phyloP scores from a whole-genome alignment of 2,888 invertebrate species.

The Cheilosia vulpina region DNA sequence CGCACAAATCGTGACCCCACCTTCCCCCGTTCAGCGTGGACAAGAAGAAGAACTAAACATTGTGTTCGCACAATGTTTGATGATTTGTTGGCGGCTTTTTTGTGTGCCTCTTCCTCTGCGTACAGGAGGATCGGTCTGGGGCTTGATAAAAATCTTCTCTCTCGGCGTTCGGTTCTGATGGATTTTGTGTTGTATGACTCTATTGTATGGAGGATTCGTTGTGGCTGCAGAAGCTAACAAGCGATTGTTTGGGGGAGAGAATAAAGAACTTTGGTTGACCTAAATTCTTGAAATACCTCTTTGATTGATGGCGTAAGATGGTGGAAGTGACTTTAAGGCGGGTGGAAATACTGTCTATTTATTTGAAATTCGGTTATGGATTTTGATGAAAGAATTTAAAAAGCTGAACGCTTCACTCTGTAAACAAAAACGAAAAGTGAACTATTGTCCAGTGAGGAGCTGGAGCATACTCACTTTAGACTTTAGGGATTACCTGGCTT shows the following conservation, averaged over 20 bases:
- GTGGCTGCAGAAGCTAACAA: slow-evolving; percentile 30
- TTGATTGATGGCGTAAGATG: slow-evolving; percentile 50
- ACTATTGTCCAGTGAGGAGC: slow-evolving; percentile 6
- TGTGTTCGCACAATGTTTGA: slow-evolving; percentile 66
- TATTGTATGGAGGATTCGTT: slow-evolving; percentile 40
- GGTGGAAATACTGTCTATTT: background rate
- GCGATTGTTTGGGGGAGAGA: slow-evolving; percentile 6
- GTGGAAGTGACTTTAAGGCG: slow-evolving; percentile 6
- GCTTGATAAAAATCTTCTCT: slow-evolving; percentile 58
- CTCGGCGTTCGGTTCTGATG: slow-evolving; percentile 31
- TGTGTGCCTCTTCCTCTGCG: slow-evolving; percentile 13
- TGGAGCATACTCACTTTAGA: background rate
- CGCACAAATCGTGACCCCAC: slow-evolving; percentile 45
- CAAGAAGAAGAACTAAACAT: slow-evolving; percentile 27
- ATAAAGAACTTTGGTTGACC: slow-evolving; percentile 55
- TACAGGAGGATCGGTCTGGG: slow-evolving; percentile 2
- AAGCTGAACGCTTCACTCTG: background rate
- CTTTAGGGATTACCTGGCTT: slow-evolving; percentile 18
- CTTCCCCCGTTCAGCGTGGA: background rate
- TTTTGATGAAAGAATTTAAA: slow-evolving; percentile 7
- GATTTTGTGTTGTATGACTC: slow-evolving; percentile 33
- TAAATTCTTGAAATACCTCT: slow-evolving; percentile 39
- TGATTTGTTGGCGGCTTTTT: slow-evolving; percentile 42
- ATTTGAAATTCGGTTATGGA: slow-evolving; percentile 17
- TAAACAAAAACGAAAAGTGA: slow-evolving; percentile 26